phyloP scores from a whole-genome alignment of 1,140 invertebrate genomes.

The Luehdorfia chinensis region DNA sequence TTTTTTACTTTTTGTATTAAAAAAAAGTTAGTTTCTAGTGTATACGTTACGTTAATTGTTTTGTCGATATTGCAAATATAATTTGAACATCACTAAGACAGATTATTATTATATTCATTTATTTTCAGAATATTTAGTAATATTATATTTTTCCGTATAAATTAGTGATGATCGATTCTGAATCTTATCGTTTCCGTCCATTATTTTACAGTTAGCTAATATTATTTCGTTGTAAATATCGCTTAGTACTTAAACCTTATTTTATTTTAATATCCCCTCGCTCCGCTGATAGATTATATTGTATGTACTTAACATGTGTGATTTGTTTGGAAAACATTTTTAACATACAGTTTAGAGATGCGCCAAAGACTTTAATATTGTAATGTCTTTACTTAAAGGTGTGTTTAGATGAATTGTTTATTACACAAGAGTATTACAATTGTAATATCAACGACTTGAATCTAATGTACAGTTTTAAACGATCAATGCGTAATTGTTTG shows the following conservation, averaged over 20 bases:
- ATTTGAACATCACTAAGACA: slow-evolving; percentile 23
- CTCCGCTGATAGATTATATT: slow-evolving; percentile 18
- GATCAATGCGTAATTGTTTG: too few species aligned
- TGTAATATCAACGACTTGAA: too few species aligned
- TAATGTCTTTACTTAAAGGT: slow-evolving; percentile 45
- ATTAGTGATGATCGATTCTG: slow-evolving; percentile 31
- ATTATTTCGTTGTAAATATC: slow-evolving; percentile 52
- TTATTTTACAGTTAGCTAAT: slow-evolving; percentile 45
- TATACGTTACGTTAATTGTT: slow-evolving; percentile 12
- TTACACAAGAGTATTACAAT: neutral
- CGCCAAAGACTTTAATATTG: slow-evolving; percentile 63
- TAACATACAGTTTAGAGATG: slow-evolving; percentile 72
- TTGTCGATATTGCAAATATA: slow-evolving; percentile 12
- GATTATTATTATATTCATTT: slow-evolving; percentile 39
- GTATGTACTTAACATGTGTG: slow-evolving; percentile 26
- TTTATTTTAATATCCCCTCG: neutral
- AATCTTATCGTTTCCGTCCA: slow-evolving; percentile 73
- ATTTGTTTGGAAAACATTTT: slow-evolving; percentile 41
- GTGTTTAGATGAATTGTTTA: slow-evolving; percentile 15
- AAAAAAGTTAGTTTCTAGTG: slow-evolving; percentile 48
- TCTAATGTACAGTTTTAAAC: too few species aligned
- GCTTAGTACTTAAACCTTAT: slow-evolving; percentile 26
- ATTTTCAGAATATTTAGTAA: slow-evolving; percentile 37
- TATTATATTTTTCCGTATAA: slow-evolving; percentile 15
- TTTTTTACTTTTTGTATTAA: slow-evolving; percentile 62